Evolutionary conservation across 2,888 invertebrate genomes (phyloP), one percentile per base, ranked within the genome.

Genomic region (Eledone cirrhosa): DNA sequence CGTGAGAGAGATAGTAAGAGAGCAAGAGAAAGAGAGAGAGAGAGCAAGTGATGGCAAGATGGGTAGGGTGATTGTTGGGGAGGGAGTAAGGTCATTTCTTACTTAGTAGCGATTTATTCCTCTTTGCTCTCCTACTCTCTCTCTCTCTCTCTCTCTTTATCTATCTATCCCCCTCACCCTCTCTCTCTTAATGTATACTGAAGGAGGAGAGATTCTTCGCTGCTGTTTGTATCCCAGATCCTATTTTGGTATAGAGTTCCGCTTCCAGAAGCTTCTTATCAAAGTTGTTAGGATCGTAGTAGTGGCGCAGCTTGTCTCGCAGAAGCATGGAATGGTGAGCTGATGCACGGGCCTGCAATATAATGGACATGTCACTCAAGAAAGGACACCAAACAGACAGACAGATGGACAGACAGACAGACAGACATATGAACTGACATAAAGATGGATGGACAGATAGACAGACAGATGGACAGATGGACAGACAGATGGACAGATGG

Each of bases 191-290:
- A 29, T 24, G 11, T n/a, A 48, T 41, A 2, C 16, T 47, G 27
- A 76, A 47, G 24, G 76, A 48, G 8, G 76, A 76, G 27, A 76
- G 48, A 48, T 76, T 76, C 29, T 76, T 76, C 24, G 48, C 29
- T 0, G 48, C 76, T 19, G 76, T 76, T 47, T 48, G 76, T 47
- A 76, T 47, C 4, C 76, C 76, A 48, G 22, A 47, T 24, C 76
- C 76, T 24, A 76, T 76, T 24, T 76, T 76, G 8, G 24, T 27
- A 14, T 76, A 76, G 27, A 76, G 47, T 27, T 76, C 48, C 4
- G 76, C 76, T 48, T 76, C 76, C 48, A 76, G 76, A 19, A 76
- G 47, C 29, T 76, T 76, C 48, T 76, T 76, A 47, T 76, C 76
- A 24, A 76, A 76, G 48, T 76, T 48, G 48, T 76, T 76, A 11